phyloP scores from a whole-genome alignment of 2,113 vertebrate genomes.

The Urocolius indicus region DNA sequence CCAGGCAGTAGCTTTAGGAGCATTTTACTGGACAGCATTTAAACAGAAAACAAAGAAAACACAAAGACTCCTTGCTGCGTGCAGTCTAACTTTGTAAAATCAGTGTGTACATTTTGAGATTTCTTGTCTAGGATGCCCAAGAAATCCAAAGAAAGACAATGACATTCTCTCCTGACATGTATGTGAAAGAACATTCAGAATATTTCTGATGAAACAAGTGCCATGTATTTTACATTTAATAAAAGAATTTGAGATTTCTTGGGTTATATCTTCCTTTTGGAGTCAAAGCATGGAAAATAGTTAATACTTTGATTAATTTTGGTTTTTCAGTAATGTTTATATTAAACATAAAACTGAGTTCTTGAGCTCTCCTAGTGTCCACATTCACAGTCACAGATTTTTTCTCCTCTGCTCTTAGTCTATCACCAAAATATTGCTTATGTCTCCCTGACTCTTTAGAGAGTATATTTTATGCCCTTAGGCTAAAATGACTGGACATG shows the following conservation, averaged over 20 bases:
- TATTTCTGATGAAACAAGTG: neutral
- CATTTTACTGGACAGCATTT: neutral
- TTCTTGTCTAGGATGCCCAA: neutral
- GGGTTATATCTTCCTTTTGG: neutral
- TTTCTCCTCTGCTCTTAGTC: neutral
- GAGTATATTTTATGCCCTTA: neutral
- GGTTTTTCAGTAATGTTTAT: neutral
- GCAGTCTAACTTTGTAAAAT: neutral
- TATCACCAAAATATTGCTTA: neutral
- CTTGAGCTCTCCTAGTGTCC: neutral
- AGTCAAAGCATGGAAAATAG: neutral
- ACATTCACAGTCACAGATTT: neutral
- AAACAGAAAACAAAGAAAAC: neutral
- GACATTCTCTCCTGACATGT: neutral
- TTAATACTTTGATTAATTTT: neutral
- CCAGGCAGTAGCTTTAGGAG: neutral
- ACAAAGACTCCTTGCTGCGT: neutral
- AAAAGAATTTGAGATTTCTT: neutral
- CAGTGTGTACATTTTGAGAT: fast-evolving
- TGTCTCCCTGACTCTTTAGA: neutral
- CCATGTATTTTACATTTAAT: neutral
- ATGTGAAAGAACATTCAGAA: neutral
- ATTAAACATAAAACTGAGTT: neutral
- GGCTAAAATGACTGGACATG: neutral
- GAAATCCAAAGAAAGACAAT: neutral